These are phyloP conservation scores for Perdita meconis DNA, from an alignment of 2,888 invertebrate species.

Conservation along the genomic window DNA sequence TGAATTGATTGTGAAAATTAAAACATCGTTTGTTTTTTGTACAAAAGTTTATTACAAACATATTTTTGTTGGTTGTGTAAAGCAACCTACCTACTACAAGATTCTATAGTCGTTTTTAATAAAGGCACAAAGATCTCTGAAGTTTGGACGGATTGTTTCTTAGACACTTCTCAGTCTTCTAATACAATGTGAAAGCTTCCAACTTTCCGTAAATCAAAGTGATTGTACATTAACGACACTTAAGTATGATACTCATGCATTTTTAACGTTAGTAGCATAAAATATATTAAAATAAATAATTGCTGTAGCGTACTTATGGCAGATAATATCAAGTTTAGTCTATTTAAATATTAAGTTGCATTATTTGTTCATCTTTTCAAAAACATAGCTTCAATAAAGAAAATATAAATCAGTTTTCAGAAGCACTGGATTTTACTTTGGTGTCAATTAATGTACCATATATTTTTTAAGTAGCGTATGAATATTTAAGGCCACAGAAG, in stretches of 20 bases:
- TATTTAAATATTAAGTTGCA: constrained; percentile 23
- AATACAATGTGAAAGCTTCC: constrained; percentile 51
- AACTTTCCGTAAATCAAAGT: constrained; percentile 23
- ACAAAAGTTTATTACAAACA: constrained; percentile 39
- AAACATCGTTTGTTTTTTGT: constrained; percentile 13
- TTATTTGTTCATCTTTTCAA: not conserved
- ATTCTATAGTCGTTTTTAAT: constrained; percentile 10
- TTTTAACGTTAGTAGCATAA: not conserved
- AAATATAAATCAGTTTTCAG: constrained; percentile 9
- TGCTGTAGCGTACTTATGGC: constrained; percentile 1
- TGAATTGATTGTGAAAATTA: constrained; percentile 6
- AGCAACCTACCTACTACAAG: constrained; percentile 44
- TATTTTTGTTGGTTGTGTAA: constrained; percentile 41
- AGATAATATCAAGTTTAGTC: not conserved
- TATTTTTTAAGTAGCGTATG: constrained; percentile 18
- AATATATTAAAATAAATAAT: constrained; percentile 42
- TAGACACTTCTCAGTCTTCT: constrained; percentile 78
- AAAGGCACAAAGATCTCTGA: constrained; percentile 27
- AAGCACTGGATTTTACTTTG: constrained; percentile 64
- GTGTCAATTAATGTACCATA: constrained; percentile 62
- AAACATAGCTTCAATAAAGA: constrained; percentile 29
- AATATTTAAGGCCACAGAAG: constrained; percentile 87
- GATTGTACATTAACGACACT: constrained; percentile 54
- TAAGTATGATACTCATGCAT: constrained; percentile 43
- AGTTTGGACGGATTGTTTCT: constrained; percentile 76